Percentiles rank a stretch among this genome's conserved stretches.
Conservation (phyloP, 2,113 vertebrate genomes). For the Morone chrysops region DNA sequence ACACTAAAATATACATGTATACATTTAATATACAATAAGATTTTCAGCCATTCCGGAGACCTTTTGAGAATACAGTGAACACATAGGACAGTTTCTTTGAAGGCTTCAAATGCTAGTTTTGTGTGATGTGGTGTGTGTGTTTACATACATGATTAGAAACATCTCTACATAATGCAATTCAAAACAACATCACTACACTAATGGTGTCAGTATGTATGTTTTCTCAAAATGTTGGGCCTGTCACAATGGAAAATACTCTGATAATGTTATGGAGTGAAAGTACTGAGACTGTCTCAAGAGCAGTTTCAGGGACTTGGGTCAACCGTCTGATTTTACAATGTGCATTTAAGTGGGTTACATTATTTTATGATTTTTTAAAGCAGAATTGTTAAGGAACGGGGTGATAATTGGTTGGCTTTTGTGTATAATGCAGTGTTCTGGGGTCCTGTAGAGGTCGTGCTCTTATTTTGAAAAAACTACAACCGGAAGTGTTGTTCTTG, state of each 20-base stretch:
- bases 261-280: background rate
- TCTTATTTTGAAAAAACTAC: conserved; percentile 45
- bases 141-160: too few species aligned
- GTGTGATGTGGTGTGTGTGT: too few species aligned
- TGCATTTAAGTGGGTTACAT: background rate
- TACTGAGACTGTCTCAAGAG: background rate
- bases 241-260: background rate
- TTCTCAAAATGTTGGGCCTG: too few species aligned
- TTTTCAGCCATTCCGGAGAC: too few species aligned
- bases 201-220: too few species aligned
- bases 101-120: too few species aligned
- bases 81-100: too few species aligned
- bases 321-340: background rate
- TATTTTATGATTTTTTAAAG: background rate
- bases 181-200: too few species aligned
- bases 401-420: background rate
- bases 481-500: conserved; percentile 13
- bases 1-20: too few species aligned
- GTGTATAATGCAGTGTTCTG: background rate
- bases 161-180: too few species aligned
- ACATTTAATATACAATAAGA: too few species aligned
- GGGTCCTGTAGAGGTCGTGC: background rate
- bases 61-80: too few species aligned
- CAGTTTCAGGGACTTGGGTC: background rate
- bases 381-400: background rate